Evolutionary conservation across 1,140 invertebrate genomes (phyloP), one percentile per base, ranked within the genome.

Genomic region (Pemphigus obesinymphae): DNA sequence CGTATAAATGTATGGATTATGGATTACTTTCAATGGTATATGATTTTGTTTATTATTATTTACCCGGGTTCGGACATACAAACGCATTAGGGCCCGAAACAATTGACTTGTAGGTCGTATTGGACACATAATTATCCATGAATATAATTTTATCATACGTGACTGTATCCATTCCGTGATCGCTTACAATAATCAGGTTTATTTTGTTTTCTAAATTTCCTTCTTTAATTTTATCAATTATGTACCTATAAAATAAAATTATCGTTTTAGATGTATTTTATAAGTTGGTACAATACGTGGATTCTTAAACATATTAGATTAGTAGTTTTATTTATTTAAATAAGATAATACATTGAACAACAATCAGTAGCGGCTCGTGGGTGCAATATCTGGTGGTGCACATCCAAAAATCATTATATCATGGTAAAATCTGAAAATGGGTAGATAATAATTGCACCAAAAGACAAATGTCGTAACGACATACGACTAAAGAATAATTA

Each of bases 171-270:
- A 94, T 93, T 20, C 93, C 93, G 87, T 94, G 93, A 87, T 94
- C 93, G 85, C 92, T 92, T 3, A 93, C 86, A 63, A 94, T 88
- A 82, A 94, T 89, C 1, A 94, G 86, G 86, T 93, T 93, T 0
- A 92, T 87, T 70, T 85, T 85, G 84, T 91, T 87, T 50, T 85
- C 85, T 50, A 93, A 85, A 13, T 87, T 85, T 81, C 88, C 84
- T 2, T 86, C 76, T 45, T 87, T 85, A 40, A 93, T 84, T 84
- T 89, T 87, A 23, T 89, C 83, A 84, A 92, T 86, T 61, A 92
- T 85, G 85, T 91, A 90, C 66, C 75, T 80, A 40, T n/a, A 45
- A 72, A 48, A 48, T 11, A 48, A 31, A 3, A 50, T 17, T 43
- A 15, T n/a, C n/a, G n/a, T n/a, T n/a, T n/a, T n/a, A n/a, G n/a